Conservation (phyloP, 2,888 invertebrate genomes). For the Xylota sylvarum region DNA sequence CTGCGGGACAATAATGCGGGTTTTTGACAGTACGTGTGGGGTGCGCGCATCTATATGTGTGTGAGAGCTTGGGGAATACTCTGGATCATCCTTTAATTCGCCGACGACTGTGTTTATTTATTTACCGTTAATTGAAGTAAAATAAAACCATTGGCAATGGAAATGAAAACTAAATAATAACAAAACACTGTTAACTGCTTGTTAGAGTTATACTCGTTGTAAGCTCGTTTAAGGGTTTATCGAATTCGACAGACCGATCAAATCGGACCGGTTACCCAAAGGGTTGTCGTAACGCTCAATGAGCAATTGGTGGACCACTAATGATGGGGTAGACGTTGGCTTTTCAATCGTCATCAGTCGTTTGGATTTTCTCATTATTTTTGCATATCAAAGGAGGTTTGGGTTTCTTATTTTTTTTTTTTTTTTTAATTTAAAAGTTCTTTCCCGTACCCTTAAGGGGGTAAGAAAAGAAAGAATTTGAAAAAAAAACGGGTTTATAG, state of each 20-base stretch:
- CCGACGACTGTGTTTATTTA: conserved; percentile 61
- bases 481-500: not conserved
- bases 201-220: conserved; percentile 8
- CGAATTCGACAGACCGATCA: conserved; percentile 14
- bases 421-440: not conserved
- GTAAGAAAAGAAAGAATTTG: not conserved
- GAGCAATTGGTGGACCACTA: conserved; percentile 47
- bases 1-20: conserved; percentile 40
- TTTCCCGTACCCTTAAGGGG: not conserved
- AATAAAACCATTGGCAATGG: conserved; percentile 69
- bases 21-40: not conserved
- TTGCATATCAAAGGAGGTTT: conserved; percentile 47
- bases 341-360: conserved; percentile 33
- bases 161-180: conserved; percentile 73
- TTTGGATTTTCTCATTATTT: conserved; percentile 39
- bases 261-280: conserved; percentile 12
- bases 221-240: conserved; percentile 28
- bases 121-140: conserved; percentile 73
- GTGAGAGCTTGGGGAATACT: not conserved
- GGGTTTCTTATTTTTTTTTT: not conserved
- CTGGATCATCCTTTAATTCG: conserved; percentile 1
- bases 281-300: conserved; percentile 51
- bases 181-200: conserved; percentile 32
- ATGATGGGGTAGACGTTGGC: conserved; percentile 42
- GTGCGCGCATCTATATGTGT: too few relatives aligned